Evolutionary conservation across 2,113 vertebrate genomes (phyloP), one percentile per base, ranked within the genome.

Genomic region (Oreochromis tanganicae): DNA sequence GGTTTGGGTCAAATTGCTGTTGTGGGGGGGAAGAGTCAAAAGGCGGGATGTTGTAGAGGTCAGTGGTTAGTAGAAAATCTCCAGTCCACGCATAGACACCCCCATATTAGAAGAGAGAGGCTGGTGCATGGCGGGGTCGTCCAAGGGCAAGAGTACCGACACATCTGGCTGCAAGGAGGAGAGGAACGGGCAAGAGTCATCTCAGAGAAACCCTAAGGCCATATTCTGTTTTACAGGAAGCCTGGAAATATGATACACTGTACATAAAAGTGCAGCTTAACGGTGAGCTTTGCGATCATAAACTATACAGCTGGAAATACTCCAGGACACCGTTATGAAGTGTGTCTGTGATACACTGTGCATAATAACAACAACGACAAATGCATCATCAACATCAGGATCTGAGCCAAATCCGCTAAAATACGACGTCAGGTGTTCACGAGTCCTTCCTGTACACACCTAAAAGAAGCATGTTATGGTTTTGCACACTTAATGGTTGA

Each of bases 11-110:
- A 93, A 91, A 95, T 88, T 93, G 93, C 86, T 91, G 95, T 92
- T 90, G 92, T 90, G 92, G 81, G 85, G 90, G 73, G 34, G 75
- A 80, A 89, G 71, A 88, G 82, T 93, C 83, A 91, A 95, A 92
- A 95, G 91, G 90, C 66, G 90, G 88, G 90, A 92, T 88, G 95
- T 91, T 92, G 95, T 93, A 90, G 95, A 93, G 88, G 84, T 93
- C 93, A 91, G 94, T 85, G 93, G 97, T 97, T 97, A 97, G 97
- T 97, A 97, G 97, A 97, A 97, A 95, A 97, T 96, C 96, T 97
- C 97, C 95, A 97, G 95, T 95, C 97, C 96, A 86, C 96, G 95
- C 91, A 96, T 94, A 91, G 96, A 96, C 94, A 97, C 95, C 90
- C 96, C 97, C 94, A 96, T 96, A 95, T 97, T 97, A 97, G 97